Base-by-base conservation (phyloP, 2,888 invertebrate genomes). In the Metellina segmentata region DNA sequence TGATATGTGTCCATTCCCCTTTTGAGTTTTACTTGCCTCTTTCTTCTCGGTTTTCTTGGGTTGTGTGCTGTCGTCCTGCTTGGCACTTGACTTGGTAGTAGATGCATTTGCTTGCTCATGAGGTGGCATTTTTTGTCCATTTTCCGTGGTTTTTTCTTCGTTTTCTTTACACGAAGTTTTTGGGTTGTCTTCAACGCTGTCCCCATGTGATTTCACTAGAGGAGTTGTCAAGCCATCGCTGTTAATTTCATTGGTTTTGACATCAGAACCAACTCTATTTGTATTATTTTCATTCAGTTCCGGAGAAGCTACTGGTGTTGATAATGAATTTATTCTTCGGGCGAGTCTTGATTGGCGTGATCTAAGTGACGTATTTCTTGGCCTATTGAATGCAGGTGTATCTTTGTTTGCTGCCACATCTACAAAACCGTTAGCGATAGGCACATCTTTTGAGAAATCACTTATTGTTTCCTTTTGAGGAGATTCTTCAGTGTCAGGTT, bases 271-370 rank as follows among this genome's bases (percentile, higher is more conserved):
- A 16, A 8, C 61, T 61, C 34, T 34, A 34, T 34, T 2, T 9
- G 72, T 51, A 49, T 53, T 72, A n/a, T 8, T 79, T 78, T 85
- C 89, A 52, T 49, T 70, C 4, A 74, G 49, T 48, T 81, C 77
- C 8, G 89, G 86, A 11, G 92, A 89, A 49, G 89, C 78, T 7
- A 92, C 72, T 7, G 92, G 52, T 4, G 92, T 89, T 0, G 92
- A 61, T 48, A 92, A 71, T 9, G 92, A 89, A 86, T 89, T 74
- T 4, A 92, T 82, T 52, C 92, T 81, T 49, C 92, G 81, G 4
- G 89, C 89, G 16, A 89, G 52, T 78, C 92, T 70, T n/a, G 92
- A 92, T 13, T 92, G 89, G 7, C 92, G 81, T 5, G 92, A 89
- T 20, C 89, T 81, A 6, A 92, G 75, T 20, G 92, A 92, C 11